A percentile compares a stretch with the other conserved stretches of the same genome.
Conservation (phyloP, 1,140 invertebrate genomes). For the Drosophila nasuta region DNA sequence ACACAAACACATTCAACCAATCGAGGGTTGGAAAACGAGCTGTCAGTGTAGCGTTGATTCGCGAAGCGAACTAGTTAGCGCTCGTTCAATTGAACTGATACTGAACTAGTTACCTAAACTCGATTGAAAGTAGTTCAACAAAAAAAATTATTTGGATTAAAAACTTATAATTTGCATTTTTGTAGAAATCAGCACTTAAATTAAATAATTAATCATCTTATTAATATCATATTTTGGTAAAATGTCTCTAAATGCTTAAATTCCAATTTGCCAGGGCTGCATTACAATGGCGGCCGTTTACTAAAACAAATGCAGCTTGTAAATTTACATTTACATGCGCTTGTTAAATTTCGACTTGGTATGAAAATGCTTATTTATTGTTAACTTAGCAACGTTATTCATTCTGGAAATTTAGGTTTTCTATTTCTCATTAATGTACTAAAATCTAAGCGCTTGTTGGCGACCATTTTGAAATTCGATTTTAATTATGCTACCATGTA, state of each 20-base stretch:
- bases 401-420: neutral
- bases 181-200: too few relatives aligned
- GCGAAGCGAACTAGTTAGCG: neutral
- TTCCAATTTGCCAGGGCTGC: neutral
- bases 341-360: neutral
- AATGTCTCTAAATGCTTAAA: neutral
- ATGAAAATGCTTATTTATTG: neutral
- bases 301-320: neutral
- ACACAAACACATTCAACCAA: constrained; percentile 28
- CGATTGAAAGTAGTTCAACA: neutral
- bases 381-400: neutral
- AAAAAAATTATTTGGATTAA: neutral
- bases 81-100: neutral
- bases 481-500: neutral
- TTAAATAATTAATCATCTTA: too few relatives aligned
- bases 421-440: neutral
- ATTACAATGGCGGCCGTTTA: neutral
- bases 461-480: neutral
- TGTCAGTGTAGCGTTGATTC: neutral
- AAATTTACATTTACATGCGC: neutral
- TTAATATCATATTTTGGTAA: neutral
- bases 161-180: too few relatives aligned
- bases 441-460: neutral
- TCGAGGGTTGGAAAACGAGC: constrained; percentile 28
- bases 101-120: neutral